Base-by-base conservation (phyloP, 2,797 vertebrate genomes). In the Parotocinclus haroldoi region DNA sequence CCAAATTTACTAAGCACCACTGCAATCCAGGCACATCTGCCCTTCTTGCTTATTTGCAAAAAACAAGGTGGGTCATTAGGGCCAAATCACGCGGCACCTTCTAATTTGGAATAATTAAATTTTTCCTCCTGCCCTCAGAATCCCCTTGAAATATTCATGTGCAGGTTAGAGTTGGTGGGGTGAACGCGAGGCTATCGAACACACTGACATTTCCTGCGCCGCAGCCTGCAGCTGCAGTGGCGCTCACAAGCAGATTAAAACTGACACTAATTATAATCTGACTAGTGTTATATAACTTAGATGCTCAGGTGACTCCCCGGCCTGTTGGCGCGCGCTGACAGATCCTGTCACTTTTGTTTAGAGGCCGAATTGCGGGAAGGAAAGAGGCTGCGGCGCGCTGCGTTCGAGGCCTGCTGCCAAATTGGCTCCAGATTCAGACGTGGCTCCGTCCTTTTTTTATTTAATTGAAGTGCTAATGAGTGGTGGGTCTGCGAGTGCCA, bases 401-500 rank as follows among this genome's bases (percentile, higher is more conserved):
- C 44, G 16, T 58, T 59, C 58, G 50, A 60, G 78, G 81, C 75
- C 62, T n/a, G 40, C 61, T 80, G 80, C 80, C 81, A 81, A 81
- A 76, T 79, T 83, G 81, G 80, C 78, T 79, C 66, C 46, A 42
- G 71, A 83, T 76, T 79, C 80, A 75, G 74, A 80, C 74, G 71
- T 73, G 63, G 78, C 77, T 74, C 78, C 75, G 75, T 79, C 81
- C 74, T 66, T 76, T 78, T 82, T 79, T 82, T 77, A 76, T 80
- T 77, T 81, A 81, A 83, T 81, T 81, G 78, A 80, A 81, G 81
- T 83, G 81, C 80, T 83, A 81, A 81, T 80, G 81, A 83, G 80
- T 78, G 11, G 65, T 73, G 72, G 72, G 73, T 69, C 60, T 59
- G 75, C 64, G 76, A 77, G 74, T 81, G 76, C 63, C 73, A 77